Conservation (phyloP, 2,797 vertebrate genomes). For the Helicolenus hilgendorfi region DNA sequence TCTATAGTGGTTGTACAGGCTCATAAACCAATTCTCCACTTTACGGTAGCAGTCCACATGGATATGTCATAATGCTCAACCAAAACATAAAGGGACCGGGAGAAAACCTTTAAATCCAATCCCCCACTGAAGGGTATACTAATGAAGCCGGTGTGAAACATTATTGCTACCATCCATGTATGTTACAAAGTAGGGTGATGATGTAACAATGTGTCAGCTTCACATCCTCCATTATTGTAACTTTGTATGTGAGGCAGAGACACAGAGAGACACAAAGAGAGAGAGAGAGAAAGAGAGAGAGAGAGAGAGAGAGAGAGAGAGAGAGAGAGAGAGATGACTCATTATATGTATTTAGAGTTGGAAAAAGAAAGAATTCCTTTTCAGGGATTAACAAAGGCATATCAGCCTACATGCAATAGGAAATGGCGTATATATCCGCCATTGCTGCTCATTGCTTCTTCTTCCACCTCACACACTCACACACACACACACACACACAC, state of each 20-base stretch:
- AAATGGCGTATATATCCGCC: conserved; percentile 76
- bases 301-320: background rate
- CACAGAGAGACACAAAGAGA: background rate
- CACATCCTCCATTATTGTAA: conserved; percentile 21
- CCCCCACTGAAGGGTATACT: background rate
- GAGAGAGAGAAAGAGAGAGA: too few relatives aligned
- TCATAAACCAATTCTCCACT: background rate
- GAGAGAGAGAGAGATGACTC: background rate
- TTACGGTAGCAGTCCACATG: background rate
- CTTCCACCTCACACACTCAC: conserved; percentile 34
- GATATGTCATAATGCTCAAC: background rate
- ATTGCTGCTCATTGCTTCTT: conserved; percentile 70
- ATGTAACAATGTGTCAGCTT: background rate
- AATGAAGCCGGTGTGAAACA: too few relatives aligned
- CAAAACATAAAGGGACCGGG: background rate
- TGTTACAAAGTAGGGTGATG: background rate
- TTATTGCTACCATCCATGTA: background rate
- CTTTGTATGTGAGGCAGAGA: background rate
- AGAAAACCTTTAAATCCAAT: background rate
- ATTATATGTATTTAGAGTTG: background rate
- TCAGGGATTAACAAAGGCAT: background rate
- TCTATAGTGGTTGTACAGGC: background rate
- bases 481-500: conserved; percentile 2
- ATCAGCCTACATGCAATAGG: conserved; percentile 17
- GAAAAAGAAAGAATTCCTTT: background rate